Evolutionary conservation across 2,113 vertebrate genomes (phyloP), one percentile per base, ranked within the genome.

Genomic region (Stigmatopora argus): DNA sequence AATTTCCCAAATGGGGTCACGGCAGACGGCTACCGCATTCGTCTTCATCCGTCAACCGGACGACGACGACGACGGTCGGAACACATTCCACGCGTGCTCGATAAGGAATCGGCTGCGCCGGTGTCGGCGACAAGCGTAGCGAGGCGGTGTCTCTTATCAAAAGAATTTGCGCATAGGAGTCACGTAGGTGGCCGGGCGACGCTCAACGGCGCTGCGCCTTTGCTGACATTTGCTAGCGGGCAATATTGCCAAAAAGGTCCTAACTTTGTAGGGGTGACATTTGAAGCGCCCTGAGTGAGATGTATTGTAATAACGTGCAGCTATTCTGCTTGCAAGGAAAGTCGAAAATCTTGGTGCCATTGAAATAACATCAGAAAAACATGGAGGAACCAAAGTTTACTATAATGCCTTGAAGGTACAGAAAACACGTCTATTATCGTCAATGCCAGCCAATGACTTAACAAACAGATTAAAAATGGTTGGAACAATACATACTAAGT

Each of bases 1-100:
- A 60, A 60, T 60, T 31, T 60, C 58, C 0, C n/a, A 60, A 41
- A 60, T 60, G 58, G 38, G 58, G 58, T 60, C 58, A 60, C 35
- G 35, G 35, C 19, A 60, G 58, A 60, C 58, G 41, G 58, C 35
- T 5, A 13, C 10, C 34, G 35, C 10, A 5, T 18, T 60, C 35
- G n/a, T 60, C 18, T 41, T 44, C 58, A 60, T 60, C 58, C 18
- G 38, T 60, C 58, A 60, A 60, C 35, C 4, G n/a, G 11, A 35
- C 38, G 58, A 60, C 34, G 57, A 60, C 34, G 57, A 38, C 34
- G 5, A 41, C 34, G 4, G 35, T 12, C 18, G 34, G 17, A 41
- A 41, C 57, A 18, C 58, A 35, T 41, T 41, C 53, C 18, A 17
- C 35, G 10, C 18, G 11, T 18, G 15, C 18, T 41, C 18, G 35